Conservation (phyloP, 2,113 vertebrate genomes). For the Conger conger region DNA sequence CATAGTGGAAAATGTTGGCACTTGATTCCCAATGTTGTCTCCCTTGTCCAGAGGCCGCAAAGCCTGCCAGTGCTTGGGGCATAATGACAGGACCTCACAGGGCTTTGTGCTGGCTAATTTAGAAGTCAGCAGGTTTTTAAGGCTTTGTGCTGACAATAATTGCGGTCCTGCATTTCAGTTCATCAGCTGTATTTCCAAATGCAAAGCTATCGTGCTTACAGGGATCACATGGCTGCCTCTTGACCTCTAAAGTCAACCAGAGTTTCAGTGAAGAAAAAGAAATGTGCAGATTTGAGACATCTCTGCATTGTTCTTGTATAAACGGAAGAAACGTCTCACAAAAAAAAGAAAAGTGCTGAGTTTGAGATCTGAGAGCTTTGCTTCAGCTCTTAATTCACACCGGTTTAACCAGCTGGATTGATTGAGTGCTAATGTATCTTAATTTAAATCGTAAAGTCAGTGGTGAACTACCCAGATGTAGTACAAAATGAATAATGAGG, state of each 20-base stretch:
- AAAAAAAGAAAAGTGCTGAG: background rate
- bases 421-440: conserved; percentile 12
- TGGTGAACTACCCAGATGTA: background rate
- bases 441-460: background rate
- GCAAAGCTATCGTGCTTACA: conserved; percentile 59
- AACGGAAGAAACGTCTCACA: background rate
- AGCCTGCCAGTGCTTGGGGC: conserved; percentile 59
- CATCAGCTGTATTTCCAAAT: conserved; percentile 88
- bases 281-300: background rate
- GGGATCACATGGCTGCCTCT: conserved; percentile 68
- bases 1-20: conserved; percentile 46
- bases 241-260: conserved; percentile 65
- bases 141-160: conserved; percentile 95
- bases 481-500: background rate
- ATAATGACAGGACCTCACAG: conserved; percentile 63
- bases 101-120: conserved; percentile 81
- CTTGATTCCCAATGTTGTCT: conserved; percentile 49
- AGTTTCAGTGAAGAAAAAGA: conserved; percentile 14
- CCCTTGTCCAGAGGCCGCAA: conserved; percentile 58
- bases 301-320: background rate
- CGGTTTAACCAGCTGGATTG: conserved; percentile 7
- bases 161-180: conserved; percentile 84
- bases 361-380: background rate
- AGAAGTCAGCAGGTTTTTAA: conserved; percentile 91
- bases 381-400: background rate